Conservation (phyloP, 2,113 vertebrate species). For the Myiagra hebetior region DNA sequence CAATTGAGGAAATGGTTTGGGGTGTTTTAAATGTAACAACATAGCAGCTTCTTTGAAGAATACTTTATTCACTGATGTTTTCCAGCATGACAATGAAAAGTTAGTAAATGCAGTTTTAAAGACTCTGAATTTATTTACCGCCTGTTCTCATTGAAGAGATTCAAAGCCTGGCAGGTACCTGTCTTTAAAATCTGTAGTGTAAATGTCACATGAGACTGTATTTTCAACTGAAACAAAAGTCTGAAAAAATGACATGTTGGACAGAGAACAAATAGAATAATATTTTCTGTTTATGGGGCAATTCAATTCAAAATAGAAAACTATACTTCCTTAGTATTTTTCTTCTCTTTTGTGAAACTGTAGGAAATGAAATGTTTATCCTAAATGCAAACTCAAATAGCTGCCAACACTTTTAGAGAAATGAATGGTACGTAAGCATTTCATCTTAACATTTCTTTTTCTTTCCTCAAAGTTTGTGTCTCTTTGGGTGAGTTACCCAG, state of each 20-base stretch:
- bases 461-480: not conserved
- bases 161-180: not conserved
- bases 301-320: not conserved
- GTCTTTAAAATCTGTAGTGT: not conserved
- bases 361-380: not conserved
- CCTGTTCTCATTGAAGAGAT: not conserved
- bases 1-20: not conserved
- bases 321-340: not conserved
- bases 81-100: not conserved
- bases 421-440: not conserved
- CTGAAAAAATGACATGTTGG: not conserved
- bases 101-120: not conserved
- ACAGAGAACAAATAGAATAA: not conserved
- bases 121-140: not conserved
- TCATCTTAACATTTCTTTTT: not conserved
- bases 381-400: not conserved
- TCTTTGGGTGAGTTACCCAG: not conserved
- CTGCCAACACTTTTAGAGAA: not conserved
- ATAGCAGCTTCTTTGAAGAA: not conserved
- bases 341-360: not conserved
- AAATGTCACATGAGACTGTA: not conserved
- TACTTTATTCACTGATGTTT: not conserved
- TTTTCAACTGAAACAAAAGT: not conserved
- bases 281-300: not conserved
- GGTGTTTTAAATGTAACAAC: not conserved